A percentile compares a stretch with the other conserved stretches of the same genome.
Evolutionary conservation across 2,113 vertebrate species (phyloP).

Genomic region (Entelurus aequoreus): DNA sequence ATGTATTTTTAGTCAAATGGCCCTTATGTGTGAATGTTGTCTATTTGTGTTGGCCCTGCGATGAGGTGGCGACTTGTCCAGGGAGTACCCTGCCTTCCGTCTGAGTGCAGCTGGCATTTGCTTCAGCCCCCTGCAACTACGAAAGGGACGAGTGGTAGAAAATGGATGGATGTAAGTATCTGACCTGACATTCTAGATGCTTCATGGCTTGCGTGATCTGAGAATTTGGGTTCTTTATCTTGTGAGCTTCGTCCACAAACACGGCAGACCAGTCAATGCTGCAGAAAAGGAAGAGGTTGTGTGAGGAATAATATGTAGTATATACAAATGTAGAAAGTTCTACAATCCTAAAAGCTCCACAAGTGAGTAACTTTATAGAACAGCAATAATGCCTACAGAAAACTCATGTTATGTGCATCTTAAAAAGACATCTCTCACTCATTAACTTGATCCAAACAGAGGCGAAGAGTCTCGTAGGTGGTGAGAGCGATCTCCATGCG

Average conservation of each 20-base stretch:
- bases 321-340: too few relatives aligned
- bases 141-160: too few relatives aligned
- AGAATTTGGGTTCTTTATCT: conserved; percentile 92
- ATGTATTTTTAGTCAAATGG: too few relatives aligned
- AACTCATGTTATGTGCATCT: not conserved
- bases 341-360: not conserved
- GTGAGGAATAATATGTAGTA: not conserved
- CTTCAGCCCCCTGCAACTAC: too few relatives aligned
- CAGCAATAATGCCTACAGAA: not conserved
- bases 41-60: too few relatives aligned
- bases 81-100: too few relatives aligned
- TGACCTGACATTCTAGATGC: conserved; percentile 78
- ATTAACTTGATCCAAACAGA: conserved; percentile 86
- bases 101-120: too few relatives aligned
- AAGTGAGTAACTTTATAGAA: not conserved
- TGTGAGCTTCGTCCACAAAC: conserved; percentile 92
- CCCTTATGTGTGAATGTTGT: too few relatives aligned
- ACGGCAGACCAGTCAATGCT: conserved; percentile 90
- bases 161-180: conserved; percentile 30
- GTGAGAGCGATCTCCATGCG: conserved; percentile 88
- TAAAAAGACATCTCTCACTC: conserved; percentile 65
- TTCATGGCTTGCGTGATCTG: conserved; percentile 92
- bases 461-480: conserved; percentile 86
- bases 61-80: too few relatives aligned
- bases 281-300: conserved; percentile 1